These are phyloP conservation scores for Bos indicus DNA, from an alignment of 2,113 vertebrate genomes.

Conservation along the genomic window DNA sequence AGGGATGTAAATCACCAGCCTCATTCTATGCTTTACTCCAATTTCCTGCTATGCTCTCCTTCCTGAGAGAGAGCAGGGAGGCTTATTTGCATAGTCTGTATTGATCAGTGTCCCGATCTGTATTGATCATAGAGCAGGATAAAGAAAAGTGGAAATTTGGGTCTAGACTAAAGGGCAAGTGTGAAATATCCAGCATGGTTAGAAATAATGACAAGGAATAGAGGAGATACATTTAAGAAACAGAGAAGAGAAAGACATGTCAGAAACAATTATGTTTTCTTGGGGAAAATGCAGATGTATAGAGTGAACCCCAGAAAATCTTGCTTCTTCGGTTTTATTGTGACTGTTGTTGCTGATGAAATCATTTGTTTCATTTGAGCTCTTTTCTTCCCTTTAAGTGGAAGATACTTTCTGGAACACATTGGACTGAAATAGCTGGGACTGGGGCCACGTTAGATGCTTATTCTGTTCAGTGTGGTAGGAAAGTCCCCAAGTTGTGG, in stretches of 20 bases:
- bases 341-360: neutral
- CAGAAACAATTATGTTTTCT: neutral
- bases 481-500: neutral
- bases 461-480: neutral
- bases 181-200: neutral
- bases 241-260: neutral
- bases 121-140: neutral
- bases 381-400: neutral
- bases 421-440: neutral
- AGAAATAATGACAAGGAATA: neutral
- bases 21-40: neutral
- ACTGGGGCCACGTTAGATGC: neutral
- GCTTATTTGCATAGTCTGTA: too few relatives aligned
- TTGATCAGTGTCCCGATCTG: neutral
- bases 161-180: neutral
- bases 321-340: neutral
- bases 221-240: neutral
- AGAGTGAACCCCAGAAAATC: neutral
- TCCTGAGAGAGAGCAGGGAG: neutral
- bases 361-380: neutral
- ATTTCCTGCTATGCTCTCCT: neutral
- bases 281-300: neutral
- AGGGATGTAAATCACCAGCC: neutral
- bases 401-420: neutral
- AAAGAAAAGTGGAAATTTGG: neutral